phyloP scores from a whole-genome alignment of 2,113 vertebrate genomes.

The Tenrec ecaudatus region DNA sequence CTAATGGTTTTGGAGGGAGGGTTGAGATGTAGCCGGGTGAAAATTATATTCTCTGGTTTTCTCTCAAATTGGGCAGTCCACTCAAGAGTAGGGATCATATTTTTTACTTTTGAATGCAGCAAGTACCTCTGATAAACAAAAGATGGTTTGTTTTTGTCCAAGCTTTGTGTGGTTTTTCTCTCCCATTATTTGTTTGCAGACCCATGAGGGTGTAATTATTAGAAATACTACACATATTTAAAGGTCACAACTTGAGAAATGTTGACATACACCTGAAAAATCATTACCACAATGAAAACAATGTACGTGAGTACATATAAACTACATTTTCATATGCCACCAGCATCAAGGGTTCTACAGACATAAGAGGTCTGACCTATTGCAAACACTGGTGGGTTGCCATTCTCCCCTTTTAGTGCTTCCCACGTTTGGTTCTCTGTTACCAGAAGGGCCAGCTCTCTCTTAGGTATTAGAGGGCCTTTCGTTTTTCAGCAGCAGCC shows the following conservation, averaged over 20 bases:
- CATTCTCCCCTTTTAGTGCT: neutral
- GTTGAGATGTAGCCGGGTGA: neutral
- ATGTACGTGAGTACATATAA: neutral
- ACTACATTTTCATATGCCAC: neutral
- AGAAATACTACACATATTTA: neutral
- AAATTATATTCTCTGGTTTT: conserved; percentile 24
- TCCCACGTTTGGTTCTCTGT: neutral
- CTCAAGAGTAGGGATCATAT: too few species aligned
- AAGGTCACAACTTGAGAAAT: neutral
- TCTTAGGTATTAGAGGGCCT: neutral
- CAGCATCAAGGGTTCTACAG: neutral
- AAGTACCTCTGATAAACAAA: neutral
- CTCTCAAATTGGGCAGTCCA: neutral
- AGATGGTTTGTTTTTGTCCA: neutral
- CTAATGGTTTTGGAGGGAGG: conserved; percentile 26
- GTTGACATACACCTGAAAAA: neutral
- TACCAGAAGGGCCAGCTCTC: neutral
- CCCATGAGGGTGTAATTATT: neutral
- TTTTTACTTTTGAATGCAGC: neutral
- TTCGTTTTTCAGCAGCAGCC: neutral
- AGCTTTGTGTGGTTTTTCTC: neutral
- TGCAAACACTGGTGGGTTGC: neutral
- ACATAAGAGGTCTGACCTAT: neutral
- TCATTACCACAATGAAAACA: neutral
- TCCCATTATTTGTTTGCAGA: neutral